These are phyloP conservation scores for Micropoecilia bifurca DNA, from an alignment of 2,797 vertebrate genomes.

Conservation along the genomic window DNA sequence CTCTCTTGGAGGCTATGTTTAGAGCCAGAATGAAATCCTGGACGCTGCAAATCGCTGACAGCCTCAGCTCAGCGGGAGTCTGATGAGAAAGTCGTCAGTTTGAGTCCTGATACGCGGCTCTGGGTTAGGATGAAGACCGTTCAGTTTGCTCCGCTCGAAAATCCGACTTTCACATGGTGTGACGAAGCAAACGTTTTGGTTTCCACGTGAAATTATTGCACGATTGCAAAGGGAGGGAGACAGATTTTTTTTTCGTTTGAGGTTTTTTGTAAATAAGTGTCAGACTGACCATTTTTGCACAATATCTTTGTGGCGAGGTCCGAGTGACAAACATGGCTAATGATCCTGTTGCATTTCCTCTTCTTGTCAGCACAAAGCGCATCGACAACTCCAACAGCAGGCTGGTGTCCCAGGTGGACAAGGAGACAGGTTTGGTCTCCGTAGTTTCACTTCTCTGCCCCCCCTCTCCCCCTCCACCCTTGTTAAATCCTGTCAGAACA, in stretches of 20 bases:
- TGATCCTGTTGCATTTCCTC: background rate
- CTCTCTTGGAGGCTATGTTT: conserved; percentile 43
- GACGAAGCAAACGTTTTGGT: background rate
- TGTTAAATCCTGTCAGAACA: background rate
- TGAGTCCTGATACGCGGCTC: background rate
- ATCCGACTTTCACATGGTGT: background rate
- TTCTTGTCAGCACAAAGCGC: conserved; percentile 87
- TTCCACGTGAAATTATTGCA: background rate
- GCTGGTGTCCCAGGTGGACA: conserved; percentile 94
- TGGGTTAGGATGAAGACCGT: background rate
- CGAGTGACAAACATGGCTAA: background rate
- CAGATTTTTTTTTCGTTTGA: no score
- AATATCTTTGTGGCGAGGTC: background rate
- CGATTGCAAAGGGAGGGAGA: background rate
- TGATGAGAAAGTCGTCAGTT: background rate
- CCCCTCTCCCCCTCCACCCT: no score
- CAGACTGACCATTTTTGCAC: no score
- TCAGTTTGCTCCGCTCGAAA: background rate
- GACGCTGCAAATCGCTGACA: conserved; percentile 13
- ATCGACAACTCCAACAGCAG: conserved; percentile 96
- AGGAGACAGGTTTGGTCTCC: conserved; percentile 87
- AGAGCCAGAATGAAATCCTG: conserved; percentile 17
- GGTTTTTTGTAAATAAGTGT: background rate
- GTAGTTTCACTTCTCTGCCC: background rate
- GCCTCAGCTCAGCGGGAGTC: background rate